phyloP scores from a whole-genome alignment of 2,113 vertebrate genomes.

The Varanus salvator region DNA sequence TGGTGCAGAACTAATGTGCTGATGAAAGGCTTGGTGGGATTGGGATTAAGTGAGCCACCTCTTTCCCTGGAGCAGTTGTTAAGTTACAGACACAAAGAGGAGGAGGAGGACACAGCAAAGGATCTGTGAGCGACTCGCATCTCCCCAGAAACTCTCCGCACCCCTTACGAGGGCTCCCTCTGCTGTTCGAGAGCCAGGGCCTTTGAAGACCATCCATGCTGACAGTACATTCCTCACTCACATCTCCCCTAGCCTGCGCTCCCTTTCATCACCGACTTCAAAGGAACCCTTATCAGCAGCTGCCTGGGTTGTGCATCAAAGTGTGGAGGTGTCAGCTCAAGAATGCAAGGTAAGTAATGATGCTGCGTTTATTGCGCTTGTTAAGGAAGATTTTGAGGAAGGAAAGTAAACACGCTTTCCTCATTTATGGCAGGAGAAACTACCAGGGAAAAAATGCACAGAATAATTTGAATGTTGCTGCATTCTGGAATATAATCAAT shows the following conservation, averaged over 20 bases:
- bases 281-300: conserved; percentile 21
- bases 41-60: neutral
- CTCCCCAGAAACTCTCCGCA: neutral
- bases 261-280: conserved; percentile 9
- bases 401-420: conserved; percentile 16
- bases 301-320: conserved; percentile 9
- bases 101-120: neutral
- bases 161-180: neutral
- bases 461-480: neutral
- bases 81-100: neutral
- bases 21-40: neutral
- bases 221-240: neutral
- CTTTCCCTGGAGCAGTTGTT: no score
- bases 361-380: conserved; percentile 27
- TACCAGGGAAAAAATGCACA: no score
- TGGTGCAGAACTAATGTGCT: neutral
- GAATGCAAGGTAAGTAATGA: conserved; percentile 27
- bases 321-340: conserved; percentile 31
- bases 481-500: neutral
- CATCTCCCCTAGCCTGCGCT: neutral
- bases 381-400: conserved; percentile 40
- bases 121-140: neutral
- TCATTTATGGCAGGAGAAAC: neutral
- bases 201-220: neutral
- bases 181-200: neutral